Evolutionary conservation across 2,113 vertebrate genomes (phyloP).

Genomic region (Thalassoma bifasciatum): DNA sequence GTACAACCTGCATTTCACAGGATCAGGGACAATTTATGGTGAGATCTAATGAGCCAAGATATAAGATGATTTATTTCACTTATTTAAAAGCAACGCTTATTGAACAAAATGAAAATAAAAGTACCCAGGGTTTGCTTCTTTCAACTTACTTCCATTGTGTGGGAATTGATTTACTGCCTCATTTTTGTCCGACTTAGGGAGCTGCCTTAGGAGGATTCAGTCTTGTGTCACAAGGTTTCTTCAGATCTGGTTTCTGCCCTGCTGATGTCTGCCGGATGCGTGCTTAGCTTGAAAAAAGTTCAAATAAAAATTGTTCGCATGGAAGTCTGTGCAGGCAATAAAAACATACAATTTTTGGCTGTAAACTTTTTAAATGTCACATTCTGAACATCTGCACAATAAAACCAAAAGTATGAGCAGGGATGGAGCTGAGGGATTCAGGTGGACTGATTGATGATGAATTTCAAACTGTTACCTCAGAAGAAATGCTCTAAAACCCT

Average conservation of each 20-base stretch:
- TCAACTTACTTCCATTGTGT: too few species aligned
- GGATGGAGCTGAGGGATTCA: neutral
- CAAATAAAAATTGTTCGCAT: neutral
- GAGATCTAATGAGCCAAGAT: neutral
- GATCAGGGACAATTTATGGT: too few species aligned
- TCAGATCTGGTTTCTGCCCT: neutral
- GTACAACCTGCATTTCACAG: too few species aligned
- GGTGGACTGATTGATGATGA: neutral
- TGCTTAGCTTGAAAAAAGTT: neutral
- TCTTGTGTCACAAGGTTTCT: neutral
- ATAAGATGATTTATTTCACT: neutral
- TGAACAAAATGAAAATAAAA: neutral
- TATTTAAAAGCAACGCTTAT: neutral
- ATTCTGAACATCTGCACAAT: neutral
- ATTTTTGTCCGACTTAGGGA: neutral
- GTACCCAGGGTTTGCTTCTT: too few species aligned
- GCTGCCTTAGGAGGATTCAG: neutral
- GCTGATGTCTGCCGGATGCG: neutral
- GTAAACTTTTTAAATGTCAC: neutral
- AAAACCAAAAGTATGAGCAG: neutral
- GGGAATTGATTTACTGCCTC: neutral
- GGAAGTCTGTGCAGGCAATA: neutral
- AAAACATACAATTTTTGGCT: neutral
- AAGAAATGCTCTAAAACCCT: neutral
- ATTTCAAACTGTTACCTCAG: neutral